Percentiles rank a stretch among this genome's conserved stretches.
Evolutionary conservation across 2,888 invertebrate genomes (phyloP).

Genomic region (Clepsis dumicolana): DNA sequence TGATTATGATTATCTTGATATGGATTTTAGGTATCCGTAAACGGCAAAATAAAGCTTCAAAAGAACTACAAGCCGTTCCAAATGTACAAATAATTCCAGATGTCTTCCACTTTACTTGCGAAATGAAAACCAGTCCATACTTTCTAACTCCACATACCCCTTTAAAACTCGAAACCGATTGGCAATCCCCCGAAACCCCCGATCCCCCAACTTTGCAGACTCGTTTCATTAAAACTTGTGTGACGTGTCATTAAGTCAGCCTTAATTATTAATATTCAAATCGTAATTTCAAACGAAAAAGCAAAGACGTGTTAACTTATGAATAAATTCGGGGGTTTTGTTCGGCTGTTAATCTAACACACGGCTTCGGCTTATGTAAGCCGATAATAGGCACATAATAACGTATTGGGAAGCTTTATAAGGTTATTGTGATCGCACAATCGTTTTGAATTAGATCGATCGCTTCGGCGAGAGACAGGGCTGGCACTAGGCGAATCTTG

Average conservation of each 20-base stretch:
- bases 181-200: constrained; percentile 59
- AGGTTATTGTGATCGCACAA: constrained; percentile 27
- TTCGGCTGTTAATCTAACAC: constrained; percentile 22
- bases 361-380: constrained; percentile 26
- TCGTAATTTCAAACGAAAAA: constrained; percentile 77
- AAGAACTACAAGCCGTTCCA: not conserved
- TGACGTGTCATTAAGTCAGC: constrained; percentile 82
- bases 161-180: constrained; percentile 35
- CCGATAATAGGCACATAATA: constrained; percentile 35
- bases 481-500: not conserved
- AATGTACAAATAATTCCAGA: not conserved
- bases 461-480: constrained; percentile 10
- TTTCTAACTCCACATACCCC: constrained; percentile 31
- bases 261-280: constrained; percentile 84
- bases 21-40: too few relatives aligned
- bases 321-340: constrained; percentile 66
- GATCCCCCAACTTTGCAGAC: constrained; percentile 76
- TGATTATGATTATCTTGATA: too few relatives aligned
- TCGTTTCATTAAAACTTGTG: constrained; percentile 83
- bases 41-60: not conserved
- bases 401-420: constrained; percentile 31
- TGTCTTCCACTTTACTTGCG: not conserved
- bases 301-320: constrained; percentile 75
- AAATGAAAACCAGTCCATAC: constrained; percentile 5
- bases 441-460: constrained; percentile 33